These are phyloP conservation scores for Spatulosminthurus flaviceps DNA, from an alignment of 2,888 invertebrate species.

Conservation along the genomic window DNA sequence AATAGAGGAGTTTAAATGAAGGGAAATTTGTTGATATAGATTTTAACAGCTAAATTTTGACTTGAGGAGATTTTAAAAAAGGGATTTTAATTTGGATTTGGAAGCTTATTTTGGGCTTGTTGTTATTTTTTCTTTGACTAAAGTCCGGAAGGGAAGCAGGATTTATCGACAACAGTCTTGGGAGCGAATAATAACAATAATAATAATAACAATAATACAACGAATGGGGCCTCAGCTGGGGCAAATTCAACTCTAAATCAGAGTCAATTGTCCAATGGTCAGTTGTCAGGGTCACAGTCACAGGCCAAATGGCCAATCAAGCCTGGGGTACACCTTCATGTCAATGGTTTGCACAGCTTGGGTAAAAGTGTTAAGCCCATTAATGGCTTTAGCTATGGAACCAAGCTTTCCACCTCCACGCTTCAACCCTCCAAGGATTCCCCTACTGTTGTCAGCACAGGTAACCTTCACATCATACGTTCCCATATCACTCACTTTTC, in stretches of 20 bases:
- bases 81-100: slow-evolving; percentile 39
- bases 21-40: too few relatives aligned
- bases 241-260: slow-evolving; percentile 49
- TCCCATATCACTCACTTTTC: background rate
- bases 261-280: slow-evolving; percentile 38
- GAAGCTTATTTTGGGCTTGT: slow-evolving; percentile 50
- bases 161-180: slow-evolving; percentile 28
- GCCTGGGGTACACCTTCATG: slow-evolving; percentile 87
- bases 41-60: too few relatives aligned
- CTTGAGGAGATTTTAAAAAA: too few relatives aligned
- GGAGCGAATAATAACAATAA: slow-evolving; percentile 33
- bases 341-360: slow-evolving; percentile 81
- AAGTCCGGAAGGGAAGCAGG: slow-evolving; percentile 46
- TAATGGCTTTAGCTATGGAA: slow-evolving; percentile 64
- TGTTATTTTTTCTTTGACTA: slow-evolving; percentile 11
- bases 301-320: slow-evolving; percentile 81
- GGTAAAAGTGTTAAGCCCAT: slow-evolving; percentile 63
- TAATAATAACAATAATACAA: too few relatives aligned
- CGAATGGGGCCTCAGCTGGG: slow-evolving; percentile 36
- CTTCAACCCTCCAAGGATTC: slow-evolving; percentile 50
- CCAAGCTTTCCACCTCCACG: slow-evolving; percentile 59
- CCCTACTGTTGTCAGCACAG: slow-evolving; percentile 41
- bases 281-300: slow-evolving; percentile 43
- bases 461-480: slow-evolving; percentile 31
- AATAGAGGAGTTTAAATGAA: too few relatives aligned